These are phyloP conservation scores for Capitella teleta DNA, from an alignment of 1,140 invertebrate genomes.

Conservation along the genomic window DNA sequence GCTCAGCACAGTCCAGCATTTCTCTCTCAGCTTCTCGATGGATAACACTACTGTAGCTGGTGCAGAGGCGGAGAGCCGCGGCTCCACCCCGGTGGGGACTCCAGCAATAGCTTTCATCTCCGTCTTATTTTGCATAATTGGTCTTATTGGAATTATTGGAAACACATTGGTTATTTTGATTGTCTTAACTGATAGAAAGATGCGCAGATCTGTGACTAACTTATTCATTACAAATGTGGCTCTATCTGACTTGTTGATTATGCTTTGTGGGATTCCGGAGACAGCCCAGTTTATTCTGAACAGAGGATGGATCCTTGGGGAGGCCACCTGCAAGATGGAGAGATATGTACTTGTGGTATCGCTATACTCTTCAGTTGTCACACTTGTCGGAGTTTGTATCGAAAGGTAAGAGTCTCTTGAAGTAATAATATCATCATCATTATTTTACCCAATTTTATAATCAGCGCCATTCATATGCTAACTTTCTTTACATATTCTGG, in stretches of 20 bases:
- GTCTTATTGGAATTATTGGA: conserved; percentile 18
- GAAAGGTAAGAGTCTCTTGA: too few relatives aligned
- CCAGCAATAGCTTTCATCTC: not conserved
- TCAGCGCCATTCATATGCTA: too few relatives aligned
- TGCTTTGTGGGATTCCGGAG: conserved; percentile 39
- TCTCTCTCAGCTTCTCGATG: too few relatives aligned
- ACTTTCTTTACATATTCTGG: too few relatives aligned
- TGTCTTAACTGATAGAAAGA: conserved; percentile 32
- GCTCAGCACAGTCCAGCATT: too few relatives aligned
- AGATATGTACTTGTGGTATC: conserved; percentile 33
- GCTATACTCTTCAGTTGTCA: conserved; percentile 39
- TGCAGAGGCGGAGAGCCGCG: not conserved
- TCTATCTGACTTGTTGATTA: conserved; percentile 39
- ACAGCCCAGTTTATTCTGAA: conserved; percentile 39
- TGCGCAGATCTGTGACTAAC: conserved; percentile 39
- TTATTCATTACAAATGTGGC: conserved; percentile 42
- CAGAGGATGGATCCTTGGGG: conserved; percentile 36
- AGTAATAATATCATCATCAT: too few relatives aligned
- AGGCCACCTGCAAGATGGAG: conserved; percentile 26
- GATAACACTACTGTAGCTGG: not conserved
- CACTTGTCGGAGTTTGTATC: conserved; percentile 35
- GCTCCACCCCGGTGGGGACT: not conserved
- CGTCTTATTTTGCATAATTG: not conserved
- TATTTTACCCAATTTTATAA: too few relatives aligned
- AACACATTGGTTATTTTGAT: conserved; percentile 39